These are phyloP conservation scores for Hirtodrosophila trivittata DNA, from an alignment of 2,888 invertebrate species.

Conservation along the genomic window DNA sequence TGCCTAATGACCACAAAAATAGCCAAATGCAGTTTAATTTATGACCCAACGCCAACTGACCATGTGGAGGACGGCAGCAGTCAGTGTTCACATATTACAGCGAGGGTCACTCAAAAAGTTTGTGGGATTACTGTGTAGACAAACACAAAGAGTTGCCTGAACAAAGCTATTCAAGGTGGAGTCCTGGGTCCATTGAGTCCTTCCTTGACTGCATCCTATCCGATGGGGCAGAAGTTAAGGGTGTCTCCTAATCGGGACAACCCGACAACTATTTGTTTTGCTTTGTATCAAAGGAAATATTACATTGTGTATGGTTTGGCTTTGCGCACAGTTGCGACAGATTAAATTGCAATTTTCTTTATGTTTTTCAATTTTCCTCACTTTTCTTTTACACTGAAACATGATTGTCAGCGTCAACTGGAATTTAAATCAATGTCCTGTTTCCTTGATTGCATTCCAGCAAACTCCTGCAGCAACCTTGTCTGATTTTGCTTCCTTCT, in stretches of 20 bases:
- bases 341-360: background rate
- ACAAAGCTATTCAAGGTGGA: too few relatives aligned
- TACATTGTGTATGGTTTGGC: too few relatives aligned
- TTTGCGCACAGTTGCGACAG: too few relatives aligned
- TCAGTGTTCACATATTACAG: conserved; percentile 1
- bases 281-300: too few relatives aligned
- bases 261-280: too few relatives aligned
- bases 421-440: background rate
- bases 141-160: too few relatives aligned
- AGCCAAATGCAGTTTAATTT: conserved; percentile 75
- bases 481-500: background rate
- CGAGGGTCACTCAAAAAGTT: conserved; percentile 31
- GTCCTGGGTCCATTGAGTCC: too few relatives aligned
- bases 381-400: background rate
- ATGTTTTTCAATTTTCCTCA: background rate
- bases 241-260: too few relatives aligned
- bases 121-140: too few relatives aligned
- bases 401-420: background rate
- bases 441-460: conserved; percentile 15
- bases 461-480: conserved; percentile 11
- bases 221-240: too few relatives aligned
- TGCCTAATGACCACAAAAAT: conserved; percentile 76
- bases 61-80: background rate
- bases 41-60: conserved; percentile 51
- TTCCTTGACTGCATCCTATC: too few relatives aligned